Conservation (phyloP, 2,797 vertebrate species). For the Poecilia picta region DNA sequence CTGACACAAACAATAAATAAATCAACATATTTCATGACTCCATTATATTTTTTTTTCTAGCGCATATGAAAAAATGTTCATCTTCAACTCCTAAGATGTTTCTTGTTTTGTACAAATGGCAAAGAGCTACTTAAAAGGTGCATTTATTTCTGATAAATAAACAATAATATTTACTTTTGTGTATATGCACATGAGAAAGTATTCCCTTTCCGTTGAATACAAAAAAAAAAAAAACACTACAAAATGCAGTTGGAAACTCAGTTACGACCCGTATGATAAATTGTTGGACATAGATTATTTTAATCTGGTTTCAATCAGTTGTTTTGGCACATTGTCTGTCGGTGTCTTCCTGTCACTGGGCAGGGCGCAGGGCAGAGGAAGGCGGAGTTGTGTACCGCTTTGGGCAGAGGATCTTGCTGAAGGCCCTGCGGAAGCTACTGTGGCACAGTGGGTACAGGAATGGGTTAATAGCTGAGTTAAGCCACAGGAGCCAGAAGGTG, state of each 20-base stretch:
- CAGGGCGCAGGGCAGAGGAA: constrained; percentile 58
- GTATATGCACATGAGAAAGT: not conserved
- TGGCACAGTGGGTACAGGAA: constrained; percentile 92
- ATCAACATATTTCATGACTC: not conserved
- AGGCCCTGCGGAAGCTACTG: constrained; percentile 86
- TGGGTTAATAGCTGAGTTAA: constrained; percentile 90
- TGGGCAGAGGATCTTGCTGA: constrained; percentile 84
- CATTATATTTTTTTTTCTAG: not conserved
- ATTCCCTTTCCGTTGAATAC: not conserved
- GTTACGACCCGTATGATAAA: constrained; percentile 17
- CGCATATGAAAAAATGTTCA: not conserved
- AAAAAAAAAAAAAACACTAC: constrained; percentile 22
- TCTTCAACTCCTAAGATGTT: not conserved
- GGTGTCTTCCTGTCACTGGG: constrained; percentile 45
- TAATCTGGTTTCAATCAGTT: constrained; percentile 13
- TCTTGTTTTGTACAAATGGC: not conserved
- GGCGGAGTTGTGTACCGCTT: constrained; percentile 58
- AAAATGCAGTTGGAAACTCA: constrained; percentile 14
- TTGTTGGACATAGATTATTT: constrained; percentile 16
- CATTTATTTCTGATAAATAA: not conserved
- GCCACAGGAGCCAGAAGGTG: constrained; percentile 92
- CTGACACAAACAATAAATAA: not conserved
- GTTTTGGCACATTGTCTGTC: constrained; percentile 33
- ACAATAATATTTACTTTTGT: constrained; percentile 6
- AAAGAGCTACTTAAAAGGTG: not conserved